Evolutionary conservation across 2,113 vertebrate species (phyloP).

Genomic region (Alethe diademata): DNA sequence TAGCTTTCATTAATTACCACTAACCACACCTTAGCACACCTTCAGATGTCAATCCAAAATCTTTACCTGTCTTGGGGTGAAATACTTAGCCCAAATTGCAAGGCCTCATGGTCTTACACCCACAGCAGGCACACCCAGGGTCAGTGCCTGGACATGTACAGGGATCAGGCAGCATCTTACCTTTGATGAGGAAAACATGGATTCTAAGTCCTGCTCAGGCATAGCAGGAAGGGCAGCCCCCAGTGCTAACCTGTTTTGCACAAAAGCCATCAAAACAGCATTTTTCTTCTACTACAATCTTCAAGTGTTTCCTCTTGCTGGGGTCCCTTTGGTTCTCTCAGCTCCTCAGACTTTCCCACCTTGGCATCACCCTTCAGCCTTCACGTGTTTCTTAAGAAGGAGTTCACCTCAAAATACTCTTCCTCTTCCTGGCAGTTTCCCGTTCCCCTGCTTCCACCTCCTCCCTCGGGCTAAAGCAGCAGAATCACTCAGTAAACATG

Average conservation of each 20-base stretch:
- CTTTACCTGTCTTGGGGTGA: neutral
- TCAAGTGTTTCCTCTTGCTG: neutral
- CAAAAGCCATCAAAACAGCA: neutral
- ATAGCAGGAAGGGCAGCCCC: neutral
- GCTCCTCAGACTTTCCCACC: neutral
- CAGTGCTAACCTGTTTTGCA: neutral
- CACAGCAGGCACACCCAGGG: neutral
- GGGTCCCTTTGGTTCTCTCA: neutral
- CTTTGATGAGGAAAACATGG: neutral
- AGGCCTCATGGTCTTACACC: neutral
- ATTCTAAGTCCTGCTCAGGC: neutral
- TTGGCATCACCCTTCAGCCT: neutral
- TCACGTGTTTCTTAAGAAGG: rapidly evolving
- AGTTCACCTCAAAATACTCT: neutral
- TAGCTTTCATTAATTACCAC: conserved; percentile 6
- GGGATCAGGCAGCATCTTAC: neutral
- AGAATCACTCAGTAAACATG: neutral
- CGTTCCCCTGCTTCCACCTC: neutral
- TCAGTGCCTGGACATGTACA: neutral
- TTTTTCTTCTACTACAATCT: neutral
- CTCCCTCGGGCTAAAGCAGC: neutral
- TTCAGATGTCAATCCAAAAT: neutral
- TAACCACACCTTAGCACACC: neutral
- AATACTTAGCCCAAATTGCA: neutral
- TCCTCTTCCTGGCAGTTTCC: neutral